Base-by-base conservation (phyloP, 2,797 vertebrate genomes). In the Helostoma temminkii region DNA sequence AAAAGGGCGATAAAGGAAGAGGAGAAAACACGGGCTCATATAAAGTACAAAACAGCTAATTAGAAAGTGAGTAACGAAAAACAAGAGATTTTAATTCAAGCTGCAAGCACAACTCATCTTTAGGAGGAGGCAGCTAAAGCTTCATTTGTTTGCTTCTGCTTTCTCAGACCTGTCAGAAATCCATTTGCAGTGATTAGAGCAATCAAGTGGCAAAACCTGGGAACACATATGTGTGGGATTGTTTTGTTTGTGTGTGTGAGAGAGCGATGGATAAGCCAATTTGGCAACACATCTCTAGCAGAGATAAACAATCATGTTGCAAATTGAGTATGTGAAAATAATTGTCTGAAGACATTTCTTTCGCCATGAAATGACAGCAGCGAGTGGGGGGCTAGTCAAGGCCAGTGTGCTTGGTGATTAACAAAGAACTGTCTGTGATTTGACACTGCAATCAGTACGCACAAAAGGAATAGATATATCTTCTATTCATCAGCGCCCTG, bases 401-500 rank as follows among this genome's bases (percentile, higher is more conserved):
- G 66, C 54, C 66, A n/a, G 53, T 9, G 45, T 11, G 55, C 53
- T 26, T 21, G 32, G 66, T 80, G 69, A 83, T 81, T 76, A 82
- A 82, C 81, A 87, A 83, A 83, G 62, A 43, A 18, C 65, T 2
- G 62, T 66, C 74, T 79, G 66, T 65, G 80, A 77, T 87, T 79
- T 85, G 81, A 88, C 79, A 67, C 59, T 65, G 77, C 75, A 87
- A 90, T 89, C 88, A 87, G 54, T 0, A 15, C 68, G 67, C 72
- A 85, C 81, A 82, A 88, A 85, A 72, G 66, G 63, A 78, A 53
- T 14, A 5, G 55, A 78, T 76, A 66, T 42, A 70, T 82, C 76
- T 67, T 22, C 65, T 49, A 64, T 71, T 90, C 81, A 81, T 86
- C 82, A 65, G 11, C 15, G 6, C 50, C 66, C 54, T 19, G n/a